Evolutionary conservation across 2,113 vertebrate species (phyloP).

Genomic region (Benitochromis conjunctus): DNA sequence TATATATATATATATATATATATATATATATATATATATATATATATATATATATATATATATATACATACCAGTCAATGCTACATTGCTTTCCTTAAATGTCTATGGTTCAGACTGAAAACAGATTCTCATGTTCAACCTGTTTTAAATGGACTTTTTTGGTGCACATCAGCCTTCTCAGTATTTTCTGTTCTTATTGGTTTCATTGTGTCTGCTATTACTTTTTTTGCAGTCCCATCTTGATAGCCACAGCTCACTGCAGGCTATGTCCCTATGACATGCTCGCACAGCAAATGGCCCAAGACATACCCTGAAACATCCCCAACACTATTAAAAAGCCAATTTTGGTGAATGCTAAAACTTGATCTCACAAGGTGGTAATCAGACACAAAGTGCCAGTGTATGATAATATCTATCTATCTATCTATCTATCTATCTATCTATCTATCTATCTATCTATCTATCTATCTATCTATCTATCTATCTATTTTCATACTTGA

Average conservation of each 20-base stretch:
- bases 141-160: constrained; percentile 31
- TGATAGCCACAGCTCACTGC: constrained; percentile 58
- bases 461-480: not conserved
- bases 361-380: constrained; percentile 15
- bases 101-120: constrained; percentile 25
- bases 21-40: too few relatives aligned
- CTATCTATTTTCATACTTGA: not conserved
- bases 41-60: too few relatives aligned
- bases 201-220: constrained; percentile 43
- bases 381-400: constrained; percentile 37
- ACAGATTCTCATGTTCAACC: constrained; percentile 3
- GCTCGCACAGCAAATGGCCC: constrained; percentile 48
- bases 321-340: constrained; percentile 39
- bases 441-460: not conserved
- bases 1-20: too few relatives aligned
- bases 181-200: constrained; percentile 27
- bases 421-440: not conserved
- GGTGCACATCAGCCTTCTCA: constrained; percentile 8
- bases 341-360: constrained; percentile 48
- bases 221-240: constrained; percentile 51
- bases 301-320: constrained; percentile 30
- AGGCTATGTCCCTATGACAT: constrained; percentile 44
- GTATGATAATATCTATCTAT: constrained; percentile 6
- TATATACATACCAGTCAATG: not conserved
- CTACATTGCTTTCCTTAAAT: constrained; percentile 2